phyloP scores from a whole-genome alignment of 1,140 invertebrate genomes.

The Adoxophyes honmai region DNA sequence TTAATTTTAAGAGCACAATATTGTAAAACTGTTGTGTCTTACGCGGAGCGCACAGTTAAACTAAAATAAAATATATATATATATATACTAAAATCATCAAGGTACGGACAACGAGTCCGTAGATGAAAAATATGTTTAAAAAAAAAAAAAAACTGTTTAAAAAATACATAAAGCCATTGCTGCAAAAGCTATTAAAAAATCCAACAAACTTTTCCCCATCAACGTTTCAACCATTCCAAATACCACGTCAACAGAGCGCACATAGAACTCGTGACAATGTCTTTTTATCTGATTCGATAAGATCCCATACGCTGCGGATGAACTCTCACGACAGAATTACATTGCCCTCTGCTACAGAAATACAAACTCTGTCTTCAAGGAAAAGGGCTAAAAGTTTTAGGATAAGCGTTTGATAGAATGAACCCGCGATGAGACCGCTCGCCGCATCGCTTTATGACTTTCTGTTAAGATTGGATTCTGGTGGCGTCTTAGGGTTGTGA shows the following conservation, averaged over 20 bases:
- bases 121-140: too few species aligned
- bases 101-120: too few species aligned
- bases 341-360: not conserved
- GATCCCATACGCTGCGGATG: not conserved
- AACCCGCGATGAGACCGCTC: not conserved
- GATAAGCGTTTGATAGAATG: not conserved
- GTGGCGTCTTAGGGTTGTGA: too few species aligned
- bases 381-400: not conserved
- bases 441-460: conserved; percentile 8
- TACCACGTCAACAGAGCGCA: not conserved
- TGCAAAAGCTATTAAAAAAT: not conserved
- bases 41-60: too few species aligned
- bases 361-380: not conserved
- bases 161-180: too few species aligned
- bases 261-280: conserved; percentile 13
- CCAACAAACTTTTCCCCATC: not conserved
- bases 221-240: too few species aligned
- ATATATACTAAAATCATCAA: too few species aligned
- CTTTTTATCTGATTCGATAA: conserved; percentile 4
- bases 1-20: too few species aligned
- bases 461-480: conserved; percentile 5
- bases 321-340: not conserved
- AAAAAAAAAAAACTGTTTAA: too few species aligned
- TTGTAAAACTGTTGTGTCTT: too few species aligned
- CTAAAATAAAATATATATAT: too few species aligned